phyloP scores from a whole-genome alignment of 2,113 vertebrate genomes.

The Cygnus atratus region DNA sequence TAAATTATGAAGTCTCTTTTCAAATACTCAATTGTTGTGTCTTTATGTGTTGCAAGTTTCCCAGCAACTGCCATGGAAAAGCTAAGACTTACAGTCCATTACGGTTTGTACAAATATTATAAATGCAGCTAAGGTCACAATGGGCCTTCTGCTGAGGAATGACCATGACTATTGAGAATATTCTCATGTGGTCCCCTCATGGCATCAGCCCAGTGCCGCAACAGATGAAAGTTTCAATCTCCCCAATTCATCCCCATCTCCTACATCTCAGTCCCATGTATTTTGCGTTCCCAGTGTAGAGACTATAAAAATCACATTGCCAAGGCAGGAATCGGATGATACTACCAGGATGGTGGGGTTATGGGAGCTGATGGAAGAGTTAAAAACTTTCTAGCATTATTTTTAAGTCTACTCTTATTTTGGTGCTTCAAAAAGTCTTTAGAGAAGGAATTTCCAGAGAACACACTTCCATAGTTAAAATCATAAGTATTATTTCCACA shows the following conservation, averaged over 20 bases:
- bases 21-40: neutral
- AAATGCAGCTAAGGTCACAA: neutral
- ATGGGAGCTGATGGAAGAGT: neutral
- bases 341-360: neutral
- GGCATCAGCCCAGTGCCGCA: neutral
- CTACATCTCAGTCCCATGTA: neutral
- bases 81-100: neutral
- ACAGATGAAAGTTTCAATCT: neutral
- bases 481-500: neutral
- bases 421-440: neutral
- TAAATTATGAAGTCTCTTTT: neutral
- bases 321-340: neutral
- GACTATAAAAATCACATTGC: neutral
- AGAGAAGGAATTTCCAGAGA: neutral
- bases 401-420: neutral
- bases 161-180: neutral
- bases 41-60: neutral
- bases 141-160: neutral
- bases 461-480: neutral
- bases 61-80: neutral
- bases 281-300: neutral
- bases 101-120: neutral
- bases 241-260: fast-evolving
- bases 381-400: neutral
- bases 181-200: neutral